phyloP scores from a whole-genome alignment of 2,888 invertebrate species.

The Heliothis peltigera region DNA sequence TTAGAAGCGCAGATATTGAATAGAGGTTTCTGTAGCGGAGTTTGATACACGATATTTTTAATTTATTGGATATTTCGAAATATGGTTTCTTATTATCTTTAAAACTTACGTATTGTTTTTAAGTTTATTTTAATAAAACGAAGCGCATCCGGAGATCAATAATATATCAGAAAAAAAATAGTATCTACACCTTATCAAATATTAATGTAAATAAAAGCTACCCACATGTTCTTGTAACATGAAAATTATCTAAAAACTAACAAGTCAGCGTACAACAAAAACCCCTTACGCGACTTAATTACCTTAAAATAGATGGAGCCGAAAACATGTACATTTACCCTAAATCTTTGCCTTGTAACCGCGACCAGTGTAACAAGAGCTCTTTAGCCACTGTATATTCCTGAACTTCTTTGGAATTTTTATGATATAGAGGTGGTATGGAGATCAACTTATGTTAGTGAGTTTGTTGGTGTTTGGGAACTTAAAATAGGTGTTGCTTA shows the following conservation, averaged over 20 bases:
- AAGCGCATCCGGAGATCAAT: too few species aligned
- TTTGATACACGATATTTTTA: neutral
- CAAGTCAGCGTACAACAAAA: constrained; percentile 60
- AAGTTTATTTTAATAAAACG: too few species aligned
- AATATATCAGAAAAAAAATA: too few species aligned
- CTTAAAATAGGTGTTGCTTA: constrained; percentile 65
- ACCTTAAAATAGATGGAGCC: constrained; percentile 60
- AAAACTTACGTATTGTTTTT: too few species aligned
- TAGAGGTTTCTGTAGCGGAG: neutral
- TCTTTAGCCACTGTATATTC: constrained; percentile 5
- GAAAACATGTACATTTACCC: constrained; percentile 59
- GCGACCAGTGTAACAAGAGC: constrained; percentile 39
- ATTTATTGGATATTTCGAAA: neutral
- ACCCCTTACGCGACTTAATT: constrained; percentile 62
- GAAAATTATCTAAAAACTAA: constrained; percentile 56
- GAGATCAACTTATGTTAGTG: constrained; percentile 32
- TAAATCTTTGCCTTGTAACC: constrained; percentile 54
- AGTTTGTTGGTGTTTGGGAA: constrained; percentile 50
- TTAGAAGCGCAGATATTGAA: too few species aligned
- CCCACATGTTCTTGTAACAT: constrained; percentile 27
- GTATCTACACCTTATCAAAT: neutral
- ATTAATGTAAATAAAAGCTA: constrained; percentile 28
- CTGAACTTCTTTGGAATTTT: constrained; percentile 8
- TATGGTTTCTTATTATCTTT: neutral
- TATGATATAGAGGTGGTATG: constrained; percentile 4